phyloP scores from a whole-genome alignment of 2,113 vertebrate genomes.

The Centropus bengalensis region DNA sequence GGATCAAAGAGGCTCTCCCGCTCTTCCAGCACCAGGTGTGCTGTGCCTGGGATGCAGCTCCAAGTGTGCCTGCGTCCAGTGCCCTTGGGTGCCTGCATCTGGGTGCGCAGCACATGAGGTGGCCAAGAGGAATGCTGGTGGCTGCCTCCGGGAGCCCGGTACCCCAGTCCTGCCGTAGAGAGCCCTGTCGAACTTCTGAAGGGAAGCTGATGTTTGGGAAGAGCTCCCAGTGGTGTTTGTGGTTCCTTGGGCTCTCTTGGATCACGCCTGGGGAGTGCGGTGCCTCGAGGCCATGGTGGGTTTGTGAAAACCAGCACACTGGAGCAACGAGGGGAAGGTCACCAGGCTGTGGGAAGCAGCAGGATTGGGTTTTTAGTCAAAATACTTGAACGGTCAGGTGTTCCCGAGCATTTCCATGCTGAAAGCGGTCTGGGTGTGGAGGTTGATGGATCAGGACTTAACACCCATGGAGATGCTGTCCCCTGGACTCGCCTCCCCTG shows the following conservation, averaged over 20 bases:
- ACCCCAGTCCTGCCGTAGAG: not conserved
- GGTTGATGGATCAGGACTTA: not conserved
- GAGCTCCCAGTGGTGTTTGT: not conserved
- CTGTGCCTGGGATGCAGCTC: not conserved
- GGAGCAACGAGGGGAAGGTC: not conserved
- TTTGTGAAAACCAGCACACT: not conserved
- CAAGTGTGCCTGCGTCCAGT: rapidly evolving
- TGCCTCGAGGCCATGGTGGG: rapidly evolving
- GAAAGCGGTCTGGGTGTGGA: not conserved
- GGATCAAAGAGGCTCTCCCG: rapidly evolving
- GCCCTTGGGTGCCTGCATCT: not conserved
- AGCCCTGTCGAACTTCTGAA: not conserved
- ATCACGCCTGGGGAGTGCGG: rapidly evolving
- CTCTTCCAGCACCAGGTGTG: no score
- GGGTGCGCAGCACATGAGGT: not conserved
- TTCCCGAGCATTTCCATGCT: not conserved
- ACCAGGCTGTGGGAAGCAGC: not conserved
- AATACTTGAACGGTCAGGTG: not conserved
- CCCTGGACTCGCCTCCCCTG: not conserved
- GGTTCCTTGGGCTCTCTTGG: not conserved
- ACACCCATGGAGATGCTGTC: not conserved
- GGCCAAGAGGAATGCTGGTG: not conserved
- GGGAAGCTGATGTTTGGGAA: not conserved
- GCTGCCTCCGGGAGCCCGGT: not conserved
- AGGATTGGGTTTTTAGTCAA: not conserved